phyloP scores from a whole-genome alignment of 2,888 invertebrate species.

The Diaprepes abbreviatus region DNA sequence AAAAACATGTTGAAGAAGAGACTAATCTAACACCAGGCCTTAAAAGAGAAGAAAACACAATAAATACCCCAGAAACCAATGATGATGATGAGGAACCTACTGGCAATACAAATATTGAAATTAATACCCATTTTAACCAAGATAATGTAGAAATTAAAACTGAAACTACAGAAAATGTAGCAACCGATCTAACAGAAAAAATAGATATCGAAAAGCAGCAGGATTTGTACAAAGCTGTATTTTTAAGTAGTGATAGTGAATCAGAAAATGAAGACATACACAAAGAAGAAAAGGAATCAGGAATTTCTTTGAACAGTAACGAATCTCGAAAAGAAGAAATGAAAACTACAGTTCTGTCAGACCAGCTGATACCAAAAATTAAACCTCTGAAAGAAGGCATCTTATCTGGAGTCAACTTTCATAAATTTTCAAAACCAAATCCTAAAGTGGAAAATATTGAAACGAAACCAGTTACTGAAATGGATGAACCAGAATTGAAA shows the following conservation, averaged over 20 bases:
- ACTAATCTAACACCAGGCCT: conserved; percentile 58
- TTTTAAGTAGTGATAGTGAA: conserved; percentile 80
- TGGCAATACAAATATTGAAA: conserved; percentile 4
- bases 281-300: conserved; percentile 53
- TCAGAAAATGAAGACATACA: conserved; percentile 63
- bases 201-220: conserved; percentile 70
- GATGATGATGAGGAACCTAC: conserved; percentile 8
- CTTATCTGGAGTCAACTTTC: conserved; percentile 61
- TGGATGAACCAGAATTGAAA: conserved; percentile 20
- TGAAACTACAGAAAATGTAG: conserved; percentile 5
- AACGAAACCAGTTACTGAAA: conserved; percentile 3
- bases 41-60: conserved; percentile 62
- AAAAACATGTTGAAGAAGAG: conserved; percentile 66
- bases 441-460: not conserved
- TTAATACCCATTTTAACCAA: conserved; percentile 1
- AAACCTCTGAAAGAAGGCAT: conserved; percentile 64
- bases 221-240: conserved; percentile 92
- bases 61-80: conserved; percentile 27
- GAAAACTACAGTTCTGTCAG: conserved; percentile 60
- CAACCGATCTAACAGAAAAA: conserved; percentile 62
- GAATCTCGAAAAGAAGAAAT: conserved; percentile 56
- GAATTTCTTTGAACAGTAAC: conserved; percentile 12
- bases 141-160: conserved; percentile 26
- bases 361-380: conserved; percentile 63
- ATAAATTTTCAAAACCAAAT: conserved; percentile 52